Evolutionary conservation across 1,140 invertebrate species (phyloP), one percentile per base, ranked within the genome.

Genomic region (Eubasilissa regina): DNA sequence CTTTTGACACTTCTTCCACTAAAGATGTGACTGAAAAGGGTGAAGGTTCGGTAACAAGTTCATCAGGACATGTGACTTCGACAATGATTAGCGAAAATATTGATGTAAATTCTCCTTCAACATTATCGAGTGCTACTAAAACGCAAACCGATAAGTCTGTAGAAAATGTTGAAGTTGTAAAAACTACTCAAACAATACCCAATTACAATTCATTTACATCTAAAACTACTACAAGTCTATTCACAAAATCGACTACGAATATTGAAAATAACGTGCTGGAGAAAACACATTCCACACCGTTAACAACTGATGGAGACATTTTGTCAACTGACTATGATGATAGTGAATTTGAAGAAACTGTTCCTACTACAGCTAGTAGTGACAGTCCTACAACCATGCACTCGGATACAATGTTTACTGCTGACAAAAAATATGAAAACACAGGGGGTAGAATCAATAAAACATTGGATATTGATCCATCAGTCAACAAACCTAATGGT

Each of bases 331-430:
- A 13, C n/a, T n/a, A 4, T n/a, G 17, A n/a, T 64, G 60, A 64
- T n/a, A 43, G 25, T 70, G 66, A 70, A 7, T 51, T 48, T 21
- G 66, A 70, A 48, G 44, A 70, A 7, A n/a, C 9, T 35, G 8
- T 66, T 35, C 44, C 64, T 66, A 76, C 64, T 43, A 19, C 60
- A 43, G 19, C 35, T 4, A 13, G n/a, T 55, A 15, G 53, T 55
- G 53, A 15, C n/a, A 55, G 19, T 15, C n/a, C 53, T 55, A 15
- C 53, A 8, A 55, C 53, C n/a, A 55, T 17, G n/a, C n/a, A n/a
- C n/a, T n/a, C n/a, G n/a, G n/a, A n/a, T n/a, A n/a, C n/a, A n/a
- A n/a, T n/a, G n/a, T n/a, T n/a, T n/a, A n/a, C n/a, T n/a, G n/a
- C n/a, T n/a, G n/a, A n/a, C n/a, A n/a, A n/a, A n/a, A n/a, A n/a